Evolutionary conservation across 2,113 vertebrate species (phyloP).

Genomic region (Callipepla squamata): DNA sequence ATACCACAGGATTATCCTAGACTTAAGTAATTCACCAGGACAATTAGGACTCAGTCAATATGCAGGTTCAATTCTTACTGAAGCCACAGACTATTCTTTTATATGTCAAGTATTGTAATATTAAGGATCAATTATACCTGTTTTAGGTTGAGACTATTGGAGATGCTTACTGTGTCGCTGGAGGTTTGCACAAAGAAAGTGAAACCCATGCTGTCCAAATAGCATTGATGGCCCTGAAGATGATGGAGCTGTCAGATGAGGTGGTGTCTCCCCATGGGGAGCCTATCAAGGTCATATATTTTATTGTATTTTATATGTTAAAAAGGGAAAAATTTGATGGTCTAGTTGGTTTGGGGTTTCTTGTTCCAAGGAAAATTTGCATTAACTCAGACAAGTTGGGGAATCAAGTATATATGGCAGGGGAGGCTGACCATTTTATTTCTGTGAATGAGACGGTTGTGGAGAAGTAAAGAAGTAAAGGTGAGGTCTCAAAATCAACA

Average conservation of each 20-base stretch:
- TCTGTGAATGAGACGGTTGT: neutral
- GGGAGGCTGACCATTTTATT: neutral
- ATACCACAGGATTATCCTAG: neutral
- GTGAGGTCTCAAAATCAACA: neutral
- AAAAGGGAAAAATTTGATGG: neutral
- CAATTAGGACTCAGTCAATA: neutral
- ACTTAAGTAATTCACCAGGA: neutral
- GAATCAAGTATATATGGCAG: neutral
- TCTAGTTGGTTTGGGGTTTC: neutral
- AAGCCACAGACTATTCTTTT: neutral
- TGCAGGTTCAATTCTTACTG: neutral
- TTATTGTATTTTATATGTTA: neutral
- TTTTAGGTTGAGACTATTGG: conserved; percentile 97
- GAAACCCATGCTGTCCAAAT: conserved; percentile 93
- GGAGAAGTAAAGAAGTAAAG: neutral
- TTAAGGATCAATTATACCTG: conserved; percentile 7
- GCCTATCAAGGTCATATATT: conserved; percentile 87
- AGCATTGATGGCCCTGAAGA: conserved; percentile 95
- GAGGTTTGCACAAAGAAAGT: conserved; percentile 93
- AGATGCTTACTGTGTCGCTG: conserved; percentile 97
- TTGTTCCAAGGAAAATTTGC: neutral
- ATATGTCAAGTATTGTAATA: neutral
- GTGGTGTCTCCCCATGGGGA: conserved; percentile 95
- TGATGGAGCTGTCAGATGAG: conserved; percentile 96
- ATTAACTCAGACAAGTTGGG: neutral